These are phyloP conservation scores for Porites australiensis DNA, from an alignment of 64 coral and sea anemone genomes.

Conservation along the genomic window DNA sequence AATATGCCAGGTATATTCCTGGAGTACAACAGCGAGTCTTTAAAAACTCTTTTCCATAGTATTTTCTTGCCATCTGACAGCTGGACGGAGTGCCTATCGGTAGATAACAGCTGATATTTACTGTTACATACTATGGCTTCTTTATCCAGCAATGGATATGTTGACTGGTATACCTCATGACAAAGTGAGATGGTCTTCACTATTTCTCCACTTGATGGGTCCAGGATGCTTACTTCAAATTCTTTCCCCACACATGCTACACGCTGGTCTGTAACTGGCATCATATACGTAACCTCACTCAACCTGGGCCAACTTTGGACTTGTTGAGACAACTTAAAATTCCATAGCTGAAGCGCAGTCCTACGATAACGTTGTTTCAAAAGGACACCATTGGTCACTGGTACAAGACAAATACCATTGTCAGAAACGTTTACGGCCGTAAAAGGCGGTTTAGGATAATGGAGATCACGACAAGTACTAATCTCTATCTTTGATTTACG, in stretches of 20 bases:
- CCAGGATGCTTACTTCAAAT: not conserved
- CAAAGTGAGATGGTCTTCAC: not conserved
- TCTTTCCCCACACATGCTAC: not conserved
- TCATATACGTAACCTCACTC: not conserved
- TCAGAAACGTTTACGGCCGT: no score
- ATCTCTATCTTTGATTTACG: not conserved
- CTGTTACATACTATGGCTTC: not conserved
- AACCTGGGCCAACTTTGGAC: not conserved
- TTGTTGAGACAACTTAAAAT: not conserved
- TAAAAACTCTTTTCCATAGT: not conserved
- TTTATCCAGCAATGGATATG: not conserved
- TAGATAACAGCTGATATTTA: slow-evolving; percentile 11
- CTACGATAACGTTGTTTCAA: not conserved
- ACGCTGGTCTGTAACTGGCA: slow-evolving; percentile 7
- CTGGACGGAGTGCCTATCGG: no score
- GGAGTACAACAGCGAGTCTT: no score
- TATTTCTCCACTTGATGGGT: not conserved
- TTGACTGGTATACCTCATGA: no score
- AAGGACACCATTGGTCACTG: not conserved
- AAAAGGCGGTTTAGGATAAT: not conserved
- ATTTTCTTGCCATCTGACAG: not conserved
- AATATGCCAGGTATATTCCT: not conserved
- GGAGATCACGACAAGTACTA: no score
- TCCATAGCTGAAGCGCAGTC: not conserved
- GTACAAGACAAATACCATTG: not conserved